These are phyloP conservation scores for Pseudococcus longispinus DNA, from an alignment of 2,888 invertebrate genomes.

Conservation along the genomic window DNA sequence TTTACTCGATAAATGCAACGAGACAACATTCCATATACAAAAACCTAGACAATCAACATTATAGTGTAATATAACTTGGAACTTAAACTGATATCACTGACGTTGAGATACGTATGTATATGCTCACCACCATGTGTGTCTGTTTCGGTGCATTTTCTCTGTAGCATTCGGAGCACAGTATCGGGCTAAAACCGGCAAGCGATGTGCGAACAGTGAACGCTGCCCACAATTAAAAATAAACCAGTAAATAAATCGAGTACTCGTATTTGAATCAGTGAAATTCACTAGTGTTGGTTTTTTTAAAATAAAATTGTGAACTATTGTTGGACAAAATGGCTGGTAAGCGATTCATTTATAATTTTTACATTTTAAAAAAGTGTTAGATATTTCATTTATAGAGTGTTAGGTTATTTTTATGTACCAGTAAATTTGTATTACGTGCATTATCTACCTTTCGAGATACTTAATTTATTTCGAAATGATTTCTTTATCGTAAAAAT, in stretches of 20 bases:
- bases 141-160: not conserved
- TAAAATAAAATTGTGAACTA: not conserved
- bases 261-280: conserved; percentile 26
- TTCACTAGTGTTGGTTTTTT: not conserved
- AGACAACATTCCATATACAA: conserved; percentile 26
- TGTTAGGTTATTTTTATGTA: conserved; percentile 33
- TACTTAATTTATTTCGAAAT: not conserved
- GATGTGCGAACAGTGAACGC: conserved; percentile 28
- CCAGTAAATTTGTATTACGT: not conserved
- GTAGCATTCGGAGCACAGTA: conserved; percentile 14
- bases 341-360: not conserved
- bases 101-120: conserved; percentile 29
- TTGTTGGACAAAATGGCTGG: conserved; percentile 16
- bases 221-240: conserved; percentile 42
- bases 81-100: conserved; percentile 21
- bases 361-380: not conserved
- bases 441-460: not conserved
- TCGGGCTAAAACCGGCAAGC: conserved; percentile 48
- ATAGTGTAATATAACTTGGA: not conserved
- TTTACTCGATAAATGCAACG: not conserved
- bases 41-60: conserved; percentile 1
- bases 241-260: not conserved
- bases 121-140: conserved; percentile 21
- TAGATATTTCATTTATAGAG: not conserved
- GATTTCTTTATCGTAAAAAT: not conserved